phyloP scores from a whole-genome alignment of 2,113 vertebrate species.

The Columbina picui region DNA sequence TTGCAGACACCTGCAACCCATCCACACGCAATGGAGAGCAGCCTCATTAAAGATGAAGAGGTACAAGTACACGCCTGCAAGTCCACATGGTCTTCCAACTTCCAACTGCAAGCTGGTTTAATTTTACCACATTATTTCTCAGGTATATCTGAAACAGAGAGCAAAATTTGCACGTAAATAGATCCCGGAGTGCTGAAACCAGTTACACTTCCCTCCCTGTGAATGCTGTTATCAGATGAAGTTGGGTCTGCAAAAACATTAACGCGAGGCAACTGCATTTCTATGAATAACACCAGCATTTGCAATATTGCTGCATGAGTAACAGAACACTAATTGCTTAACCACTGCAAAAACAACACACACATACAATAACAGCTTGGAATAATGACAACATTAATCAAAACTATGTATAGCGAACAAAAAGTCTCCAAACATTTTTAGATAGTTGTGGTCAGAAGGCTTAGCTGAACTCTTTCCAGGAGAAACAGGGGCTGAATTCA shows the following conservation, averaged over 20 bases:
- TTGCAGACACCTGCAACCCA: not conserved
- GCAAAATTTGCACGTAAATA: not conserved
- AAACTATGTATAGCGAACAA: not conserved
- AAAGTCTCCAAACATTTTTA: not conserved
- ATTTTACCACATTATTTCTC: not conserved
- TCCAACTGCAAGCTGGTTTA: not conserved
- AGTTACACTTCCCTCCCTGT: not conserved
- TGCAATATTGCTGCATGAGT: not conserved
- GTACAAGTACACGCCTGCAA: accelerated
- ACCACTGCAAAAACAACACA: not conserved
- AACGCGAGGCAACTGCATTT: not conserved
- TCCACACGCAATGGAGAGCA: not conserved
- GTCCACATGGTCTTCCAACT: accelerated
- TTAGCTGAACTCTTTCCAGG: not conserved
- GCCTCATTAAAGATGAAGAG: not conserved
- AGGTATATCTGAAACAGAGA: not conserved
- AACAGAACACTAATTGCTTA: not conserved
- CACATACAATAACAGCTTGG: not conserved
- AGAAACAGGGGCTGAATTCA: not conserved
- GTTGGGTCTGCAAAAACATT: not conserved
- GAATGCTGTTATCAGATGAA: not conserved
- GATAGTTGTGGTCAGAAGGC: not conserved
- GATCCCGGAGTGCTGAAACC: not conserved
- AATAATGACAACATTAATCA: not conserved
- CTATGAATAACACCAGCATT: not conserved